Base-by-base conservation (phyloP, 2,113 vertebrate species). In the Zeus faber region DNA sequence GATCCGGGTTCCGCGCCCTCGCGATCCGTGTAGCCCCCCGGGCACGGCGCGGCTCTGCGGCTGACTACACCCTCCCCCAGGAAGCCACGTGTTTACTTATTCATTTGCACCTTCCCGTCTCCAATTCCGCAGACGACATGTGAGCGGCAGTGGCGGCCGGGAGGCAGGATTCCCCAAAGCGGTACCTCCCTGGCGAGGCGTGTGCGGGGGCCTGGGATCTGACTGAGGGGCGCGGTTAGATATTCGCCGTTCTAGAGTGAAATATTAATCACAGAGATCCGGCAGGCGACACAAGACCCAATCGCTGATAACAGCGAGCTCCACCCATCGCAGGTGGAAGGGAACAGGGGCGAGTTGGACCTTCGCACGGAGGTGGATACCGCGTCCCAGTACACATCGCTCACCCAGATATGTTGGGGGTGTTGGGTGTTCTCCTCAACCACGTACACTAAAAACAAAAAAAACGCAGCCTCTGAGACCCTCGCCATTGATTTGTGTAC, bases 31-130 rank as follows among this genome's bases (percentile, higher is more conserved):
- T 79, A 73, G 66, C 73, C 82, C 83, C 72, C 71, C 59, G 54
- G 87, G 84, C 79, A 80, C 80, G 45, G 73, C 67, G 37, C 37
- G 61, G 75, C 78, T 83, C 78, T 77, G 86, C 37, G 79, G 76
- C 69, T 72, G 70, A 80, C 80, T 81, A 79, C 70, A 76, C 65
- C 75, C 79, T 84, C 86, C 87, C 86, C 67, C 67, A 86, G 82
- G 79, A 84, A 81, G 67, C 70, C 35, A 6, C 65, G 35, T 86
- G 74, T 82, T 89, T 87, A 87, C 80, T 89, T 89, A 89, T 87
- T 90, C 74, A 89, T 88, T 85, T 84, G 78, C 83, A 83, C 85
- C 81, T 86, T 80, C 77, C 70, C 76, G 79, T 79, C 79, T 79
- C 61, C 85, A 80, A 85, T 84, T 85, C 73, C 72, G 68, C 78